Evolutionary conservation across 2,888 invertebrate species (phyloP).

Genomic region (Melanostoma scalare): DNA sequence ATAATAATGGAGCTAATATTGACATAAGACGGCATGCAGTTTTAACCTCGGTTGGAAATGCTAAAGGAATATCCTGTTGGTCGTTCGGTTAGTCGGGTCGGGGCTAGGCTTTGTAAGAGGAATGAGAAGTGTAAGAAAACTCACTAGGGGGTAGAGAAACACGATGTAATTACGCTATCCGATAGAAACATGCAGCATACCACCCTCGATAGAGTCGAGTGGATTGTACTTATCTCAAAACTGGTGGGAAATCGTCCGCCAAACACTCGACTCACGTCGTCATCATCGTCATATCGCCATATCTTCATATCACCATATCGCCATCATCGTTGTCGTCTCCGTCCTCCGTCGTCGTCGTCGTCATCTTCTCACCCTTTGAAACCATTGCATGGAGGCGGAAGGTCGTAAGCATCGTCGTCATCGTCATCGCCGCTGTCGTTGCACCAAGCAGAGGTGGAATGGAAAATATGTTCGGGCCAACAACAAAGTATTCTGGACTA

Average conservation of each 20-base stretch:
- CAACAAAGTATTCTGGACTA: constrained; percentile 20
- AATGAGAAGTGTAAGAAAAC: constrained; percentile 20
- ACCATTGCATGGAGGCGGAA: constrained; percentile 8
- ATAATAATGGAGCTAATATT: constrained; percentile 67
- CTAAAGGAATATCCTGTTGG: constrained; percentile 39
- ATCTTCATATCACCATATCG: too few relatives aligned
- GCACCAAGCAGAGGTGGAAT: constrained; percentile 21
- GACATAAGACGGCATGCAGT: constrained; percentile 64
- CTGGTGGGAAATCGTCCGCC: constrained; percentile 66
- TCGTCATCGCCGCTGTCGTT: background rate
- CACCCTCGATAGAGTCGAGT: constrained; percentile 74
- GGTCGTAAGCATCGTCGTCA: constrained; percentile 7
- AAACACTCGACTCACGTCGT: constrained; percentile 55
- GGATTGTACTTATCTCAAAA: constrained; percentile 77
- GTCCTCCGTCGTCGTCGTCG: background rate
- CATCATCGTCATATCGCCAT: constrained; percentile 1
- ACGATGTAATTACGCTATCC: constrained; percentile 65
- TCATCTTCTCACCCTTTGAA: background rate
- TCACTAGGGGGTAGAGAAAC: constrained; percentile 39
- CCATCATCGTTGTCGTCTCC: background rate
- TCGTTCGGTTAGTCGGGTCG: constrained; percentile 5
- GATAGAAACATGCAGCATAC: constrained; percentile 55
- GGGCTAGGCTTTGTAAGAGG: background rate
- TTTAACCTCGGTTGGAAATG: constrained; percentile 50
- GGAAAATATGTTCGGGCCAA: constrained; percentile 48